Evolutionary conservation across 2,113 vertebrate genomes (phyloP).

Genomic region (Podarcis cretensis): DNA sequence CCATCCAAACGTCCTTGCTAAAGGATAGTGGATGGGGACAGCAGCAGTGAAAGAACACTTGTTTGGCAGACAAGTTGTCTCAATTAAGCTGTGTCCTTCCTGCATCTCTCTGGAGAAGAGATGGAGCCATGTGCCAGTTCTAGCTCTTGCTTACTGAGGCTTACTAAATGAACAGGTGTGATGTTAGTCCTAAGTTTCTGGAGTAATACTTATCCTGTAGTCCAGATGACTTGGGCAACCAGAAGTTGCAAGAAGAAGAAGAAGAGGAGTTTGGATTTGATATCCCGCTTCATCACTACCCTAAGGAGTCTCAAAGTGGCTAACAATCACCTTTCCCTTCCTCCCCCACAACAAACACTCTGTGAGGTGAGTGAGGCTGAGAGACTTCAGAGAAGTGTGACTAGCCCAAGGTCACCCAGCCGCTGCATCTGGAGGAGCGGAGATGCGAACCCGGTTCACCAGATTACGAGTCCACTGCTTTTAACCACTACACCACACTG

Average conservation of each 20-base stretch:
- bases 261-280: no score
- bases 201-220: background rate
- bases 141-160: conserved; percentile 1
- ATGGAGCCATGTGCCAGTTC: background rate
- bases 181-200: conserved; percentile 7
- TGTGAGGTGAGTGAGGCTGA: no score
- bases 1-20: background rate
- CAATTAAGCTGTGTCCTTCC: background rate
- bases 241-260: background rate
- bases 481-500: no score
- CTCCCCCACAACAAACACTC: no score
- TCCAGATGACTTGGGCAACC: rapidly evolving
- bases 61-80: background rate
- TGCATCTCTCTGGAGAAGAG: background rate
- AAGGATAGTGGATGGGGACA: background rate
- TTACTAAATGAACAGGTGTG: conserved; percentile 55
- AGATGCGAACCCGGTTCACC: no score
- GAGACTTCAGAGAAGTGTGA: no score
- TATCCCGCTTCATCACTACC: no score
- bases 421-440: no score
- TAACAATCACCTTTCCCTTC: no score
- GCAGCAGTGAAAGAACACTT: background rate
- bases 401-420: no score
- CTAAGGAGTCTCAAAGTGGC: no score
- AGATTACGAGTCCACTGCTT: no score